These are phyloP conservation scores for Dione juno DNA, from an alignment of 2,888 invertebrate genomes.

Conservation along the genomic window DNA sequence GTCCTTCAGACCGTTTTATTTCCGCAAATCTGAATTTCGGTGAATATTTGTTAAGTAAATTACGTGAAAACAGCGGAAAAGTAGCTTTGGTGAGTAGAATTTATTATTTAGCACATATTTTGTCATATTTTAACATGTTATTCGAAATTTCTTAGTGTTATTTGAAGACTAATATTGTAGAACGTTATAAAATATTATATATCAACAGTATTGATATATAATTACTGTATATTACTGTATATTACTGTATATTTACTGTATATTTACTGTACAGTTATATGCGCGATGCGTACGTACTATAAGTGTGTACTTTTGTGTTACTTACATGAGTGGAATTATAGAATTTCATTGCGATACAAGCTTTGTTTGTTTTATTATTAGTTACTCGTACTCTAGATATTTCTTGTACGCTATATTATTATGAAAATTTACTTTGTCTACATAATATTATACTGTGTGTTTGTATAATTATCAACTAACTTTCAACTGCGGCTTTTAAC, in stretches of 20 bases:
- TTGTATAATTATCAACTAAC: too few relatives aligned
- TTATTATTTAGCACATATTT: not conserved
- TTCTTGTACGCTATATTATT: too few relatives aligned
- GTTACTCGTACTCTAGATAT: not conserved
- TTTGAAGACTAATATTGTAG: too few relatives aligned
- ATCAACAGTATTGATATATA: not conserved
- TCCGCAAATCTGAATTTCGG: slow-evolving; percentile 64
- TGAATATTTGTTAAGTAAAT: slow-evolving; percentile 56
- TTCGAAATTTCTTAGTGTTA: not conserved
- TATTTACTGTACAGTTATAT: not conserved
- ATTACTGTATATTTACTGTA: not conserved
- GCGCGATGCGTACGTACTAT: not conserved
- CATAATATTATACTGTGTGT: too few relatives aligned
- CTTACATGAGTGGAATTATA: not conserved
- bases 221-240: not conserved
- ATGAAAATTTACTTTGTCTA: too few relatives aligned
- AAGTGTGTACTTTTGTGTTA: not conserved
- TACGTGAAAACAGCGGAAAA: slow-evolving; percentile 52
- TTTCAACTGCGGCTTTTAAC: too few relatives aligned
- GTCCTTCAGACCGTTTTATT: slow-evolving; percentile 52
- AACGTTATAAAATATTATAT: too few relatives aligned
- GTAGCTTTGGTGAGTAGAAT: slow-evolving; percentile 58
- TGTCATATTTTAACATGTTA: not conserved
- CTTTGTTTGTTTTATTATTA: not conserved
- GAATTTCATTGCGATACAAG: not conserved